Percentiles rank a stretch among this genome's conserved stretches.
phyloP scores from a whole-genome alignment of 2,113 vertebrate species.

The Tamias sibiricus region DNA sequence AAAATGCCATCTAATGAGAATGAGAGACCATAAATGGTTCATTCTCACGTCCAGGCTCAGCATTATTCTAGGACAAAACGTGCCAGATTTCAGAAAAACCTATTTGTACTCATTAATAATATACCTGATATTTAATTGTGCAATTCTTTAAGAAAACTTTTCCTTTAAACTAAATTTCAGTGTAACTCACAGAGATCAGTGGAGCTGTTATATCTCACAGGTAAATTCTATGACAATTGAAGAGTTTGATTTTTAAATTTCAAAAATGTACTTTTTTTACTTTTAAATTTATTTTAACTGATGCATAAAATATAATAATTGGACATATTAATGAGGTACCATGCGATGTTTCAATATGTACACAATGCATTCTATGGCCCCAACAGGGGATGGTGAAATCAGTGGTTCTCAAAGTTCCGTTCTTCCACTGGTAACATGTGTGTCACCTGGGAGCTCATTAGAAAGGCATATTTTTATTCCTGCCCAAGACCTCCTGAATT shows the following conservation, averaged over 20 bases:
- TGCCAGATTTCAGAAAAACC: not conserved
- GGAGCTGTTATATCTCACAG: not conserved
- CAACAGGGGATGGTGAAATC: not conserved
- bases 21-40: rapidly evolving
- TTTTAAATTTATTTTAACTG: not conserved
- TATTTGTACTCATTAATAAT: not conserved
- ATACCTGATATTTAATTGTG: not conserved
- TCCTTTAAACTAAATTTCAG: not conserved
- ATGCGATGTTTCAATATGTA: not conserved
- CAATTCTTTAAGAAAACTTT: not conserved
- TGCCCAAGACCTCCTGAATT: not conserved
- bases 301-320: not conserved
- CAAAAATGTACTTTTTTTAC: not conserved
- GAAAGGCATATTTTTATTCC: not conserved
- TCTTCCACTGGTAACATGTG: no score
- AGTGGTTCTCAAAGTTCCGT: not conserved
- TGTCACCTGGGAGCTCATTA: no score
- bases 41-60: not conserved
- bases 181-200: not conserved
- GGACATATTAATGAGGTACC: not conserved
- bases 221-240: not conserved
- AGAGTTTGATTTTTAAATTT: not conserved
- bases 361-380: rapidly evolving
- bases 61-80: no score
- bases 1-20: rapidly evolving